These are phyloP conservation scores for Abrostola triplasia DNA, from an alignment of 2,888 invertebrate genomes.

Conservation along the genomic window DNA sequence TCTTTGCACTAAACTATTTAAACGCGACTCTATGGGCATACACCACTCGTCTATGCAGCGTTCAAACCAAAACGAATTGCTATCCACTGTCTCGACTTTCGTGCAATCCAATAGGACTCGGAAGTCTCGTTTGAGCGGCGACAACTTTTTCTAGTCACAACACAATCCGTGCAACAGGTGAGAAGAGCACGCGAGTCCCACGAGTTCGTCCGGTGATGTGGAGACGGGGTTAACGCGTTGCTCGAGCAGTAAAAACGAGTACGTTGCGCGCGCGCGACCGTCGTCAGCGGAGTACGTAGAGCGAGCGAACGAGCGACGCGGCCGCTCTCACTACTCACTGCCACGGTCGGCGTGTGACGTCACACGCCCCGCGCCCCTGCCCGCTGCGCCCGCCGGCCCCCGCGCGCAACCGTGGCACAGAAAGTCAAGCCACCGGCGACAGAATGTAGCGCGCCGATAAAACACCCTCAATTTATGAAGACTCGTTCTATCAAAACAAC, in stretches of 20 bases:
- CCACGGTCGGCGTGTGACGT: constrained; percentile 88
- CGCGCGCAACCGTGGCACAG: constrained; percentile 83
- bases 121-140: constrained; percentile 53
- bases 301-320: constrained; percentile 82
- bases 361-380: constrained; percentile 72
- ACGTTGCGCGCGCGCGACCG: constrained; percentile 86
- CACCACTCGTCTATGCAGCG: constrained; percentile 77
- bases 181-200: constrained; percentile 74
- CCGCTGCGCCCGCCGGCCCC: constrained; percentile 51
- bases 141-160: constrained; percentile 73
- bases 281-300: constrained; percentile 84
- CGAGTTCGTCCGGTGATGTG: constrained; percentile 71
- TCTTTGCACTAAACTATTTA: constrained; percentile 83
- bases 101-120: constrained; percentile 68
- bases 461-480: constrained; percentile 84
- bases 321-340: constrained; percentile 86
- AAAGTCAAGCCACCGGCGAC: constrained; percentile 83
- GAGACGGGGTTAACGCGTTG: constrained; percentile 74
- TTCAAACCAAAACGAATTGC: constrained; percentile 77
- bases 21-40: constrained; percentile 79
- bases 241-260: constrained; percentile 70
- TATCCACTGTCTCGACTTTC: constrained; percentile 72
- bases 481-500: constrained; percentile 82
- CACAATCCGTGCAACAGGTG: constrained; percentile 81
- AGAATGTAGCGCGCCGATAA: constrained; percentile 84